Conservation (phyloP, 2,113 vertebrate genomes). For the Oreotrochilus melanogaster region DNA sequence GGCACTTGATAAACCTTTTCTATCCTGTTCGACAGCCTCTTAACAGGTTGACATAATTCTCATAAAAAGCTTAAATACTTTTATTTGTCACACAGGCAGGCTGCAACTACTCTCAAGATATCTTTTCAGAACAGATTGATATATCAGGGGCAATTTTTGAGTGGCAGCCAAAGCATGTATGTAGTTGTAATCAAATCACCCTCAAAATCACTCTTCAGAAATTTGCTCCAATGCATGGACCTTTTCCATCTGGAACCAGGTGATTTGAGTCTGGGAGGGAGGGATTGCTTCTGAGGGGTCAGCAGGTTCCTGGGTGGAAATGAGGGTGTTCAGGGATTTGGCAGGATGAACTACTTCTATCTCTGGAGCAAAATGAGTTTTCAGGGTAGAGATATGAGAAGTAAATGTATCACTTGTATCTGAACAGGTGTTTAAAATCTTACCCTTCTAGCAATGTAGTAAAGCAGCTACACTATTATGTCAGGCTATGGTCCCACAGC, state of each 20-base stretch:
- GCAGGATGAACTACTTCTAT: conserved; percentile 17
- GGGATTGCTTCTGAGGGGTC: not conserved
- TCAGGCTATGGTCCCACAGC: not conserved
- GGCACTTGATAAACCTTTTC: not conserved
- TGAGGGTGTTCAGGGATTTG: not conserved
- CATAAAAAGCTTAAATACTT: not conserved
- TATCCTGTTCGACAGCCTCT: not conserved
- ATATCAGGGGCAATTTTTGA: not conserved
- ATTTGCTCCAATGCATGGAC: not conserved
- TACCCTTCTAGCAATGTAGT: conserved; percentile 7
- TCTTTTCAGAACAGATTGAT: not conserved
- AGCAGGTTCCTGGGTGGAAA: conserved; percentile 3
- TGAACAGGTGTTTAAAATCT: conserved; percentile 38
- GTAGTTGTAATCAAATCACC: not conserved
- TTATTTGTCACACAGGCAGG: not conserved
- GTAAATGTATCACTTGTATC: conserved; percentile 47
- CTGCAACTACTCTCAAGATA: not conserved
- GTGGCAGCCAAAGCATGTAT: not conserved
- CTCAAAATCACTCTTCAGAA: not conserved
- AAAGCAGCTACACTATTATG: not conserved
- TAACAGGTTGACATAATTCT: not conserved
- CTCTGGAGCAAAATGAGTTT: conserved; percentile 52
- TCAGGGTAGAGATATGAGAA: conserved; percentile 20
- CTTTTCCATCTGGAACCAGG: not conserved
- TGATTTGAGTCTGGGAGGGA: conserved; percentile 22